Evolutionary conservation across 1,140 invertebrate genomes (phyloP).

Genomic region (Tetranychus urticae): DNA sequence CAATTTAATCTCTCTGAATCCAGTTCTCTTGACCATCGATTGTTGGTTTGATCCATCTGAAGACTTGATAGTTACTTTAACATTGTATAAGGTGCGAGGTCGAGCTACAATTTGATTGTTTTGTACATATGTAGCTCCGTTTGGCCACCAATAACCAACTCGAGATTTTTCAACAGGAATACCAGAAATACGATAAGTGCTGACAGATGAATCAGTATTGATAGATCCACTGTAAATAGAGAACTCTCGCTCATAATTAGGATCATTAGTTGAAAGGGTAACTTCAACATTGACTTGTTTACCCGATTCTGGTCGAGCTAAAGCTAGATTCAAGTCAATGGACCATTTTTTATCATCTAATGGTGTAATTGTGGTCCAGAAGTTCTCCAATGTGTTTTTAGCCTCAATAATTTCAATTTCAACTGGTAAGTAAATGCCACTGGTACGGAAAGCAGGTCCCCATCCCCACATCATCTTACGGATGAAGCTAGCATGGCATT

Average conservation of each 20-base stretch:
- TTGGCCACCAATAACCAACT: slow-evolving; percentile 4
- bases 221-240: too few relatives aligned
- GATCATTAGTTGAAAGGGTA: too few relatives aligned
- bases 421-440: slow-evolving; percentile 57
- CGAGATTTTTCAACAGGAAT: neutral
- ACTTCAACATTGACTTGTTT: too few relatives aligned
- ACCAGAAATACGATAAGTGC: slow-evolving; percentile 12
- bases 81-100: neutral
- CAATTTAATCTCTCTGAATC: slow-evolving; percentile 59
- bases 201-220: too few relatives aligned
- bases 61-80: neutral
- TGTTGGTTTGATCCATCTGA: slow-evolving; percentile 13
- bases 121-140: neutral
- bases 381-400: neutral
- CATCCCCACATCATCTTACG: slow-evolving; percentile 99
- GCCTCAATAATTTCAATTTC: slow-evolving; percentile 26
- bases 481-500: slow-evolving; percentile 81
- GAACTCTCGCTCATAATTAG: too few relatives aligned
- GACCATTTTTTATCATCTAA: neutral
- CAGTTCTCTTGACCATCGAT: slow-evolving; percentile 31
- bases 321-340: neutral
- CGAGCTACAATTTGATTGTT: neutral
- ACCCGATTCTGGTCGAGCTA: neutral
- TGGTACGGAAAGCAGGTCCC: slow-evolving; percentile 81
- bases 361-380: too few relatives aligned